These are phyloP conservation scores for Chiroxiphia lanceolata DNA, from an alignment of 2,797 vertebrate genomes.

Conservation along the genomic window DNA sequence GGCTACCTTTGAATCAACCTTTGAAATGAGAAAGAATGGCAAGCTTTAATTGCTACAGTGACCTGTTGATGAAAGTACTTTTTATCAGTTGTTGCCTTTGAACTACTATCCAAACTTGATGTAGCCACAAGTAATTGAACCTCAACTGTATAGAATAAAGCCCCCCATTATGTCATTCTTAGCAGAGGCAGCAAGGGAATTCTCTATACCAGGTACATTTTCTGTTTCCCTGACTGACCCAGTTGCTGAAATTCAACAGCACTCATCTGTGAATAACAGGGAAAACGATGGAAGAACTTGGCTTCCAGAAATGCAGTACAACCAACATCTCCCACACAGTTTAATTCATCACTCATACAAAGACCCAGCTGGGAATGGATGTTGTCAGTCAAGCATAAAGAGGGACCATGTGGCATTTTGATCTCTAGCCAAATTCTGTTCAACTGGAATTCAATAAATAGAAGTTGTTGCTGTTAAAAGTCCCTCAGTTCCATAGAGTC, in stretches of 20 bases:
- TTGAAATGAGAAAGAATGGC: neutral
- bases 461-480: neutral
- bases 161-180: neutral
- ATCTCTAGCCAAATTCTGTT: conserved; percentile 42
- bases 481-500: neutral
- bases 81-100: neutral
- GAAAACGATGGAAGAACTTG: neutral
- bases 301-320: conserved; percentile 19
- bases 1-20: neutral
- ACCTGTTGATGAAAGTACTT: neutral
- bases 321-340: conserved; percentile 38
- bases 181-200: neutral
- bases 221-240: neutral
- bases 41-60: neutral
- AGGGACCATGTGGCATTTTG: conserved; percentile 45
- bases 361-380: conserved; percentile 52
- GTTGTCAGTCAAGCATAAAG: conserved; percentile 50
- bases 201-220: conserved; percentile 11
- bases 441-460: conserved; percentile 3
- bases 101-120: neutral
- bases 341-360: conserved; percentile 50
- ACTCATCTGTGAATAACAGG: conserved; percentile 23
- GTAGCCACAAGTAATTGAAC: neutral
- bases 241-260: conserved; percentile 25
- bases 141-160: neutral